Evolutionary conservation across 2,888 invertebrate species (phyloP), one percentile per base, ranked within the genome.

Genomic region (Drosophila mercatorum): DNA sequence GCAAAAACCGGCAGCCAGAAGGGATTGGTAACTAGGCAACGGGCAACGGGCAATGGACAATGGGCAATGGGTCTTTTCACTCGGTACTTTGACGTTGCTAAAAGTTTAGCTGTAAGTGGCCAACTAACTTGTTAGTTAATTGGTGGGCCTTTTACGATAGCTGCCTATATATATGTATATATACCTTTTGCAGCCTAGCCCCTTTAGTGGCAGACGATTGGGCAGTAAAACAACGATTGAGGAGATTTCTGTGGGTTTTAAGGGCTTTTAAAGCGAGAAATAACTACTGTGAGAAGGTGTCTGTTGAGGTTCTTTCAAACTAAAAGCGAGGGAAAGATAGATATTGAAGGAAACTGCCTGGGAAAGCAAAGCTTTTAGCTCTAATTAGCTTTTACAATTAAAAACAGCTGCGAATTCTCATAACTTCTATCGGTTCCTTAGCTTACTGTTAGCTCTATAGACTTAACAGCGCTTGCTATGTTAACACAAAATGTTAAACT

Each of bases 51-150:
- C 51, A 41, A 34, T 53, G 61, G 66, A 53, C 51, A 43, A n/a
- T 53, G 12, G 62, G 73, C 55, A 40, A 44, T 22, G 57, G 34
- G 44, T 44, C 57, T 57, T 56, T 28, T 28, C 44, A 40, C 62
- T 36, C 66, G 40, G 26, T 47, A 36, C 53, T 57, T 47, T 38
- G 51, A 28, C 49, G 26, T 59, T 10, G 53, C 40, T 36, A 26
- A n/a, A 46, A 51, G 53, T 59, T 59, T 41, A 57, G 53, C 65
- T 67, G 47, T 72, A 78, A 72, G 51, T 68, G 61, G 57, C 55
- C 63, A 75, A 73, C 75, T 74, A 75, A 82, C 88, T 80, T 65
- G 75, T 77, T 72, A 70, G 74, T 76, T 80, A 72, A 83, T 77
- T 63, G 73, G 65, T 47, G 26, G 12, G 47, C 38, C 58, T 46